Percentiles rank a stretch among this genome's conserved stretches.
Conservation (phyloP, 2,888 invertebrate species). For the Blastobasis lacticolella region DNA sequence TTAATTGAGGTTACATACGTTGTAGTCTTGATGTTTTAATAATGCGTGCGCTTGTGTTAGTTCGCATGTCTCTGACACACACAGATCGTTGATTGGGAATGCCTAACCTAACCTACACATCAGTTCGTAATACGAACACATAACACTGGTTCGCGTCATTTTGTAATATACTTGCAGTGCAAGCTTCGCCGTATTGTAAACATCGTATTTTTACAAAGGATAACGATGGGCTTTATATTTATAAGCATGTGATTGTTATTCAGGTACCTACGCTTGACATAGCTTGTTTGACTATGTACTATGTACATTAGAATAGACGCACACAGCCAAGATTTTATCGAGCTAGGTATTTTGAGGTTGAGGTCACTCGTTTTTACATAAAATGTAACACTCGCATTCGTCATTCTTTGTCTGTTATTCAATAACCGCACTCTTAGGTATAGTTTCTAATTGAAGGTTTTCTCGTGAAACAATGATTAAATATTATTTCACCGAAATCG, state of each 20-base stretch:
- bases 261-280: not conserved
- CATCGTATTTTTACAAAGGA: slow-evolving; percentile 18
- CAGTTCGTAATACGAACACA: slow-evolving; percentile 12
- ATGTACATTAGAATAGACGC: no score
- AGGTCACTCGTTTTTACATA: no score
- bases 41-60: slow-evolving; percentile 12
- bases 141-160: slow-evolving; percentile 14
- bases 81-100: slow-evolving; percentile 18
- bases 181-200: slow-evolving; percentile 17
- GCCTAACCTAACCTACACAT: slow-evolving; percentile 13
- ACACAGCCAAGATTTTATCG: no score
- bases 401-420: no score
- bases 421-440: no score
- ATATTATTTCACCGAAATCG: no score
- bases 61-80: slow-evolving; percentile 10
- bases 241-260: slow-evolving; percentile 11
- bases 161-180: slow-evolving; percentile 5
- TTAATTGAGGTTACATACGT: slow-evolving; percentile 36
- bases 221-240: slow-evolving; percentile 6
- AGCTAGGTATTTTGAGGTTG: no score
- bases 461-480: no score
- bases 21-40: slow-evolving; percentile 11
- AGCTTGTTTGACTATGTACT: not conserved
- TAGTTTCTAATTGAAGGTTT: no score
- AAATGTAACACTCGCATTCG: no score